These are phyloP conservation scores for Sula dactylatra DNA, from an alignment of 2,113 vertebrate genomes.

Conservation along the genomic window DNA sequence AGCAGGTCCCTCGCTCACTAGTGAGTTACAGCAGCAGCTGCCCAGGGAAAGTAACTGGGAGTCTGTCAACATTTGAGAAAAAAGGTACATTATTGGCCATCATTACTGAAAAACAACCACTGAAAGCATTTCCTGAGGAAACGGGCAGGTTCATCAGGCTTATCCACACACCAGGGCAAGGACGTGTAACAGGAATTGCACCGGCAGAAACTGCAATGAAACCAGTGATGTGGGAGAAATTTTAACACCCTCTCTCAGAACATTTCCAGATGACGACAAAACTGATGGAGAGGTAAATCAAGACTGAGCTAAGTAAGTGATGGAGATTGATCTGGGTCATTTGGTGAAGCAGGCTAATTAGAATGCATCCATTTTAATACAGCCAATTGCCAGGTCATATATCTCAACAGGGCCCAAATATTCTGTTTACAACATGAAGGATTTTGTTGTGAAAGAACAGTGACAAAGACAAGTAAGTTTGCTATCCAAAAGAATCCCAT, in stretches of 20 bases:
- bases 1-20: background rate
- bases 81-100: background rate
- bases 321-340: background rate
- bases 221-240: background rate
- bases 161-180: background rate
- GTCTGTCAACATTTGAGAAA: background rate
- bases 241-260: background rate
- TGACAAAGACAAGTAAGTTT: background rate
- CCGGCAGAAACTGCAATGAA: background rate
- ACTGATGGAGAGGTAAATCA: background rate
- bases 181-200: background rate
- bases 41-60: background rate
- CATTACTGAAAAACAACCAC: background rate
- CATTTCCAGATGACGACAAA: background rate
- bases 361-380: background rate
- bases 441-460: background rate
- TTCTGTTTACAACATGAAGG: background rate
- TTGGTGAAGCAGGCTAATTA: background rate
- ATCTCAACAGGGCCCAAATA: background rate
- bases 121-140: slow-evolving; percentile 40
- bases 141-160: background rate
- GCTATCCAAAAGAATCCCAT: background rate
- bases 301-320: background rate
- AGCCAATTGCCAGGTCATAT: background rate
- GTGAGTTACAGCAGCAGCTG: background rate